These are phyloP conservation scores for Tethya wilhelma DNA, from an alignment of 37 sponge, comb jelly and placozoan species.

Conservation along the genomic window DNA sequence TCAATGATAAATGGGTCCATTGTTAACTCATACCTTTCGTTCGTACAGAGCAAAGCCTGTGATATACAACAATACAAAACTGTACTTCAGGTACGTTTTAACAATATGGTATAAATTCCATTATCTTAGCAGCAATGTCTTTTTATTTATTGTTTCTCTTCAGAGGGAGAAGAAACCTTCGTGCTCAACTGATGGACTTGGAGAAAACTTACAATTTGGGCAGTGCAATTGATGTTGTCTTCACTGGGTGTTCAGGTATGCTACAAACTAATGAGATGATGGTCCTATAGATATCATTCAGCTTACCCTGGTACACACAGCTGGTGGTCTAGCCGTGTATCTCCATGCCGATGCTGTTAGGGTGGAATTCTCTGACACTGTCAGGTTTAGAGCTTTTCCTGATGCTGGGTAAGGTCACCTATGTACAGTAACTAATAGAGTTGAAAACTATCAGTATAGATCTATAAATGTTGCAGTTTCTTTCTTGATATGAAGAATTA, in stretches of 20 bases:
- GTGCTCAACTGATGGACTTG: slow-evolving; percentile 26
- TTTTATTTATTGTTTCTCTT: background rate
- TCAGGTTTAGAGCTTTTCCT: slow-evolving; percentile 51
- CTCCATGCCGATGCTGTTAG: slow-evolving; percentile 72
- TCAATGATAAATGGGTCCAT: background rate
- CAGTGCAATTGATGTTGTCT: slow-evolving; percentile 62
- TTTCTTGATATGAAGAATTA: no score
- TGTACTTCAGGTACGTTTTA: slow-evolving; percentile 51
- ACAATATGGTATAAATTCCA: background rate
- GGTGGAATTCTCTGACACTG: slow-evolving; percentile 26
- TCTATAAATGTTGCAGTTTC: background rate
- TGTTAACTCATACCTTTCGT: background rate
- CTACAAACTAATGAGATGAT: background rate
- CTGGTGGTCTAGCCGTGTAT: slow-evolving; percentile 87
- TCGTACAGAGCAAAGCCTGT: slow-evolving; percentile 35
- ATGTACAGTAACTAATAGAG: no score
- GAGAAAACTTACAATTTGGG: slow-evolving; percentile 52
- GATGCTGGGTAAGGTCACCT: slow-evolving; percentile 76
- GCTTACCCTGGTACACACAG: slow-evolving; percentile 13
- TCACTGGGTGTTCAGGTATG: slow-evolving; percentile 89
- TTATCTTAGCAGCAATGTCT: background rate
- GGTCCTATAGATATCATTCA: background rate
- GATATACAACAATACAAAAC: slow-evolving; percentile 1
- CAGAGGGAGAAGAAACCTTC: slow-evolving; percentile 28
- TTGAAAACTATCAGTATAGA: no score